Conservation (phyloP, 2,113 vertebrate species). For the Embiotoca jacksoni region DNA sequence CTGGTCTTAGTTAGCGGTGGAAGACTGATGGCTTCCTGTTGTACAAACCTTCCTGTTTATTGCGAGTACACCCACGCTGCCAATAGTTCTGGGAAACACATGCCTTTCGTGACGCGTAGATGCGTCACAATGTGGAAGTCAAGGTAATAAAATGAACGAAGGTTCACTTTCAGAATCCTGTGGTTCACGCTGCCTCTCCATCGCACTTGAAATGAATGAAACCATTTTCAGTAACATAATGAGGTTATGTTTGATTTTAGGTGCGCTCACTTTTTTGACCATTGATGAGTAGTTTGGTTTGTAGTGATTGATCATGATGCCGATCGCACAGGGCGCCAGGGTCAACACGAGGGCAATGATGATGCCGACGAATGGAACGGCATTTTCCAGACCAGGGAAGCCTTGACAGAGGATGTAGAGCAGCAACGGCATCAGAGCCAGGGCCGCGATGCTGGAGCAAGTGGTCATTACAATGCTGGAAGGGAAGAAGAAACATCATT, state of each 20-base stretch:
- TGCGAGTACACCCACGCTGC: neutral
- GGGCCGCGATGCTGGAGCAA: conserved; percentile 85
- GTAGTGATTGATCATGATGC: conserved; percentile 88
- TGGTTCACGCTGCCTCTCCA: too few relatives aligned
- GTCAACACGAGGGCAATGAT: conserved; percentile 76
- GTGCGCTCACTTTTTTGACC: conserved; percentile 84
- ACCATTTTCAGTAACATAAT: too few relatives aligned
- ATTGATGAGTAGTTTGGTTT: conserved; percentile 80
- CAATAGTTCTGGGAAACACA: neutral
- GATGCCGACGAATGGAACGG: conserved; percentile 87
- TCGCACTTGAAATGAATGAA: too few relatives aligned
- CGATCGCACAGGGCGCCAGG: conserved; percentile 84
- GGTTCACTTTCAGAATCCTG: neutral
- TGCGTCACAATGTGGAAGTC: too few relatives aligned
- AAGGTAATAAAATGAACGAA: too few relatives aligned
- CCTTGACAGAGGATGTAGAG: conserved; percentile 86
- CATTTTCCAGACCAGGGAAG: conserved; percentile 79
- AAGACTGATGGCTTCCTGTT: neutral
- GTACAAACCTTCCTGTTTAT: neutral
- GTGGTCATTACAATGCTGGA: conserved; percentile 90
- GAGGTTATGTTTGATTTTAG: neutral
- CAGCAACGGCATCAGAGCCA: conserved; percentile 90
- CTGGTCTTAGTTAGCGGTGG: neutral
- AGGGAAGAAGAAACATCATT: conserved; percentile 6
- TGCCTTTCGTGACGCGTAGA: too few relatives aligned